These are phyloP conservation scores for Nymphalis polychloros DNA, from an alignment of 2,888 invertebrate genomes.

Conservation along the genomic window DNA sequence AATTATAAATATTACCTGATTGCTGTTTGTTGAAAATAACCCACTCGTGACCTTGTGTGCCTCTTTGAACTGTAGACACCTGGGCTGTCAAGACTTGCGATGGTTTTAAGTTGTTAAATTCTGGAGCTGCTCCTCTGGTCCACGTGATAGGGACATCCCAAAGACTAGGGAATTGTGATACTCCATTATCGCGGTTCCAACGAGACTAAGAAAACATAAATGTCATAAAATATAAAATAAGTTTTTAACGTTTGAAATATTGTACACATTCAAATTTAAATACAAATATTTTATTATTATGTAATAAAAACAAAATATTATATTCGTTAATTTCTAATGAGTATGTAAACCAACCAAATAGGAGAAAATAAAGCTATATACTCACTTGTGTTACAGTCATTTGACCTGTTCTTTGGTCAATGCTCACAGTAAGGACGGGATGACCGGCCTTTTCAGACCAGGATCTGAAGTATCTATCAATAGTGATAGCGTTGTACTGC, in stretches of 20 bases:
- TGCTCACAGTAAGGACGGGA: conserved; percentile 78
- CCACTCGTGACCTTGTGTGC: conserved; percentile 74
- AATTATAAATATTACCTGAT: conserved; percentile 64
- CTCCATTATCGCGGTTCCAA: conserved; percentile 60
- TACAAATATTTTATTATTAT: too few relatives aligned
- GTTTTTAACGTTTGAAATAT: neutral
- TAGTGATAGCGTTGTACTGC: conserved; percentile 56
- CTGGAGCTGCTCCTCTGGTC: conserved; percentile 62
- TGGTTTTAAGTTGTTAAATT: conserved; percentile 69
- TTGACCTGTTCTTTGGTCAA: conserved; percentile 62
- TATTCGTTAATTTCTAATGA: too few relatives aligned
- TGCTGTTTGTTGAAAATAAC: conserved; percentile 83
- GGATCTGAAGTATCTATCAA: conserved; percentile 75
- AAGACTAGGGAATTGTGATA: conserved; percentile 46
- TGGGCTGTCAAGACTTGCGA: conserved; percentile 53
- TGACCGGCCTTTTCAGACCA: conserved; percentile 85
- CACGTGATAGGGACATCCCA: conserved; percentile 75
- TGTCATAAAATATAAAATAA: neutral
- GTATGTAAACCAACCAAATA: too few relatives aligned
- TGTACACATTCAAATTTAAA: neutral
- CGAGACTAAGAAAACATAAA: conserved; percentile 50
- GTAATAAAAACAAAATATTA: too few relatives aligned
- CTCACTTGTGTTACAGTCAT: conserved; percentile 70
- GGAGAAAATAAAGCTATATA: conserved; percentile 6
- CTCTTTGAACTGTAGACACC: conserved; percentile 51